These are phyloP conservation scores for Kryptolebias marmoratus DNA, from an alignment of 2,113 vertebrate genomes.

Conservation along the genomic window DNA sequence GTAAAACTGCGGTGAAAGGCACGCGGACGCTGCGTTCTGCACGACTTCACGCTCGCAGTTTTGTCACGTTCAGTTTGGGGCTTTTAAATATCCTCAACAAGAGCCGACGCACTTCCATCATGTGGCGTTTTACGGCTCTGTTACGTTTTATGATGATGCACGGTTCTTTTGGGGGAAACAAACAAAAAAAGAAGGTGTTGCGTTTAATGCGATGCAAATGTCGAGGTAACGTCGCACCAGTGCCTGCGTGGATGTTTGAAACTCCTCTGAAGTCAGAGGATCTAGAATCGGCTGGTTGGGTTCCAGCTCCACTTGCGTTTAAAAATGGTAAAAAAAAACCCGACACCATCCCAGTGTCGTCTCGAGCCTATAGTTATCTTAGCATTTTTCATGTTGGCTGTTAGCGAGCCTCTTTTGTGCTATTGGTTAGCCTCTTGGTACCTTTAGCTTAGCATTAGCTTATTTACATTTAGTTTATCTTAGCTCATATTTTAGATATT, in stretches of 20 bases:
- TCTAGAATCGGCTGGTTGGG: not conserved
- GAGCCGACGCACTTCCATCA: not conserved
- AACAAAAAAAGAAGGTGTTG: too few relatives aligned
- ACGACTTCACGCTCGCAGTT: not conserved
- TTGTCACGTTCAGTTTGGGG: not conserved
- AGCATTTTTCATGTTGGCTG: too few relatives aligned
- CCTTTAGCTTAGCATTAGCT: too few relatives aligned
- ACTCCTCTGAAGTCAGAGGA: not conserved
- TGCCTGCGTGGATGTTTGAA: not conserved
- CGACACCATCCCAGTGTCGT: too few relatives aligned
- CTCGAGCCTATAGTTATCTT: too few relatives aligned
- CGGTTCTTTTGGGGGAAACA: too few relatives aligned
- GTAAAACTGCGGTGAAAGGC: not conserved
- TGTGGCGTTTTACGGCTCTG: not conserved
- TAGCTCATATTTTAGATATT: too few relatives aligned
- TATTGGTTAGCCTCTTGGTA: too few relatives aligned
- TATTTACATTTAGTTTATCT: too few relatives aligned
- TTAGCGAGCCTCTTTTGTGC: too few relatives aligned
- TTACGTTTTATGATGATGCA: too few relatives aligned
- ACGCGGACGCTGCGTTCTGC: not conserved
- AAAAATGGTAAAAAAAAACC: not conserved
- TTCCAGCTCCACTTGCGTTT: not conserved
- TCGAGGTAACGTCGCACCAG: not conserved
- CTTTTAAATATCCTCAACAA: conserved; percentile 1
- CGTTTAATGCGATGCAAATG: not conserved